Base-by-base conservation (phyloP, 2,888 invertebrate species). In the Liodrosophila aerea region DNA sequence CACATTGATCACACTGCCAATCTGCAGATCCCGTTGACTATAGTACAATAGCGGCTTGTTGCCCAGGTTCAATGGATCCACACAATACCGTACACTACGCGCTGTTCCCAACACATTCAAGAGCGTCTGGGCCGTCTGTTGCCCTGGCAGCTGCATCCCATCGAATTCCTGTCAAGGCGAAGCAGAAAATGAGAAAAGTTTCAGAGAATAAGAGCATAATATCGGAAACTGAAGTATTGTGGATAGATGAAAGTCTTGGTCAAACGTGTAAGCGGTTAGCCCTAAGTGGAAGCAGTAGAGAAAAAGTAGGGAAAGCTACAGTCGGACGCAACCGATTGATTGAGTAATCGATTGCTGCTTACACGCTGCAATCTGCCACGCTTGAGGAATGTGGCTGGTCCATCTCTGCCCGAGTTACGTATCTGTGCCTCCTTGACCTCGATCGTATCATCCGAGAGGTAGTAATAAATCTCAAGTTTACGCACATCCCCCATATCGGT, bases 371-470 rank as follows among this genome's bases (percentile, higher is more conserved):
- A 88, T 80, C 94, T 94, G 75, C 92, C 92, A 62, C 96, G 92
- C 78, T 93, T 94, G 31, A 97, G 88, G 85, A 97, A 95, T 88
- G 94, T 92, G 0, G 93, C 92, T 1, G 93, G 93, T 1, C 93
- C 92, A 87, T 95, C 94, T 45, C 93, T 91, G 0, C 95, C 95
- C 0, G 94, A 93, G 86, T 94, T 94, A 0, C 92, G 91, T 1
- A 92, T 90, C 44, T 93, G 87, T 13, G 91, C 91, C 90, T 97
- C 97, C 76, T 94, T 94, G 7, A 98, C 94, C 89, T 97, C 97
- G 9, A 98, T 94, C 0, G 97, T 97, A 80, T 96, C 96, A 84
- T 98, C 97, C 0, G 95, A 93, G 39, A 98, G 91, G 89, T 94
- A 97, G 87, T 95, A 98, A 83, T 95, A 94, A 7, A 98, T 91